These are phyloP conservation scores for Rotaria magnacalcarata DNA, from an alignment of 2,888 invertebrate genomes.

Conservation along the genomic window DNA sequence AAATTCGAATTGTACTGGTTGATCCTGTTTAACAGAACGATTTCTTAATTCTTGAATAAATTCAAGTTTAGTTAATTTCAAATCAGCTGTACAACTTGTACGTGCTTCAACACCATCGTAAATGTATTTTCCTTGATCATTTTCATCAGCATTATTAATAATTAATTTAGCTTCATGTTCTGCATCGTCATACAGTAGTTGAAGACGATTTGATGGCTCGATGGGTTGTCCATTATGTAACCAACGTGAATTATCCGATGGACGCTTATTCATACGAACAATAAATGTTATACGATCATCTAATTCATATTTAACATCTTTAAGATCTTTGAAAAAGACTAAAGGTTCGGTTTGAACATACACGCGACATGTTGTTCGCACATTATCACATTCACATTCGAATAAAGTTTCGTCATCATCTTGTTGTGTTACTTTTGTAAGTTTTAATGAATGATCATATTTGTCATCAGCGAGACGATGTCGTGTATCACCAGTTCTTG, in stretches of 20 bases:
- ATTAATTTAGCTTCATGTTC: conserved; percentile 37
- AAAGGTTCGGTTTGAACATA: conserved; percentile 14
- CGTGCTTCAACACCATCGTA: conserved; percentile 41
- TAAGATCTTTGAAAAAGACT: conserved; percentile 7
- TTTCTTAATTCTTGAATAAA: conserved; percentile 44
- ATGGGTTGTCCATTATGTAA: conserved; percentile 41
- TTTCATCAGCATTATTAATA: conserved; percentile 8
- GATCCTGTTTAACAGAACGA: conserved; percentile 41
- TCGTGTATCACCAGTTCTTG: neutral
- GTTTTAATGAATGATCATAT: conserved; percentile 23
- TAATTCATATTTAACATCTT: neutral
- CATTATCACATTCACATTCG: conserved; percentile 23
- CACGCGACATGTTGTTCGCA: neutral
- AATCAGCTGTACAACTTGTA: conserved; percentile 38
- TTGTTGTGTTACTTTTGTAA: neutral
- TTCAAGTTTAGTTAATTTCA: conserved; percentile 13
- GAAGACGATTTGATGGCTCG: neutral
- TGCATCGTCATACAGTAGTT: conserved; percentile 4
- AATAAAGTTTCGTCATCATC: neutral
- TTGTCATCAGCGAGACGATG: neutral
- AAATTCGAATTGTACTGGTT: conserved; percentile 38
- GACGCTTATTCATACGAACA: conserved; percentile 27
- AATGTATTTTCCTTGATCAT: conserved; percentile 42
- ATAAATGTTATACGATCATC: neutral
- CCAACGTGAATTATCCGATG: conserved; percentile 37